These are phyloP conservation scores for Archivesica marissinica DNA, from an alignment of 1,140 invertebrate genomes.

Conservation along the genomic window DNA sequence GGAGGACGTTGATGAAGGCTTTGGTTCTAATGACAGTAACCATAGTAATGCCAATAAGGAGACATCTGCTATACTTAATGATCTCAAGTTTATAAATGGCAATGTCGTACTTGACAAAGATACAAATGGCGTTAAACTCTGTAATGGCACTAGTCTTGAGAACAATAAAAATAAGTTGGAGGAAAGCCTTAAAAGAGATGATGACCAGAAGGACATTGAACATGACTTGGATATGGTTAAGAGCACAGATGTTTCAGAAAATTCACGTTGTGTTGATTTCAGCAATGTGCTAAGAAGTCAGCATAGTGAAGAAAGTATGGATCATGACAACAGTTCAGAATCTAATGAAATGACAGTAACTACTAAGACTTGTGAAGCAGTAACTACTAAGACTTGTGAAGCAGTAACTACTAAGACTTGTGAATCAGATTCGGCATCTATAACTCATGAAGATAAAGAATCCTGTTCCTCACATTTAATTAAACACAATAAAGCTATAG, in stretches of 20 bases:
- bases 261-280: neutral
- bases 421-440: too few relatives aligned
- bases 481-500: too few relatives aligned
- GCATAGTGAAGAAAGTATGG: neutral
- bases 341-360: too few relatives aligned
- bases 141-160: neutral
- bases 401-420: too few relatives aligned
- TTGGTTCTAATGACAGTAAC: conserved; percentile 57
- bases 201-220: neutral
- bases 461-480: too few relatives aligned
- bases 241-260: neutral
- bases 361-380: too few relatives aligned
- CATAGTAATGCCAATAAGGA: neutral
- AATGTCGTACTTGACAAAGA: conserved; percentile 1
- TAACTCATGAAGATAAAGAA: too few relatives aligned
- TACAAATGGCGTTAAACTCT: neutral
- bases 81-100: conserved; percentile 41
- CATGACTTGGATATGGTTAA: neutral
- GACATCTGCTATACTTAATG: neutral
- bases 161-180: neutral
- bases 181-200: too few relatives aligned
- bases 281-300: neutral
- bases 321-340: neutral
- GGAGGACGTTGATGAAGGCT: conserved; percentile 53
- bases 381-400: too few relatives aligned